Percentiles rank a stretch among this genome's conserved stretches.
Conservation (phyloP, 2,797 vertebrate genomes). For the Eulemur coronatus region DNA sequence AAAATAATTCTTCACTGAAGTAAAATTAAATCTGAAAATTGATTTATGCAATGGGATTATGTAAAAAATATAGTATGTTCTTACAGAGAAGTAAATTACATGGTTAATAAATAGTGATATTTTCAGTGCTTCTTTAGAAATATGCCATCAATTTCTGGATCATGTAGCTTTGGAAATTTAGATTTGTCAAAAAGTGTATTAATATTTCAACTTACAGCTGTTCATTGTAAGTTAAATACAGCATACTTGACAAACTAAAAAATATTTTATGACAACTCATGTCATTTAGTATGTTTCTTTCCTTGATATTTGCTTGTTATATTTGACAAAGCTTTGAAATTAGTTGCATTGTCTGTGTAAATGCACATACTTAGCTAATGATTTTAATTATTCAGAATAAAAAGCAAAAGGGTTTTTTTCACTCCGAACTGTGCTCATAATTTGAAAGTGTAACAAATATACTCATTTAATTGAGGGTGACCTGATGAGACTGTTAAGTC, state of each 20-base stretch:
- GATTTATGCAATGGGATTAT: background rate
- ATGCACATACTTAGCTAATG: background rate
- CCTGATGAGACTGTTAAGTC: background rate
- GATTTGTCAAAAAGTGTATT: background rate
- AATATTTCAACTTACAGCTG: background rate
- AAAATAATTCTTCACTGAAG: background rate
- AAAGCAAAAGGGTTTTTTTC: background rate
- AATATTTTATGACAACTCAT: background rate
- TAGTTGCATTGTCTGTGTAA: background rate
- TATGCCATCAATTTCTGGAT: background rate
- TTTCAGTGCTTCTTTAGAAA: background rate
- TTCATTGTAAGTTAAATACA: background rate
- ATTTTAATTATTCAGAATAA: background rate
- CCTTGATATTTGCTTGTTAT: background rate
- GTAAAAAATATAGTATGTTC: background rate
- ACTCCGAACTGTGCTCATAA: background rate
- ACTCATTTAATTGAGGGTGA: background rate
- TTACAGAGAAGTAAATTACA: background rate
- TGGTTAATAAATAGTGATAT: background rate
- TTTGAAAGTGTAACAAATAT: background rate
- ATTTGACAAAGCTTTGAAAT: slow-evolving; percentile 4
- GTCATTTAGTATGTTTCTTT: background rate
- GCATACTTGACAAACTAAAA: background rate
- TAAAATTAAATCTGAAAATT: slow-evolving; percentile 37
- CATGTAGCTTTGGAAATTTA: background rate